Percentiles rank a stretch among this genome's conserved stretches.
phyloP scores from a whole-genome alignment of 64 coral and sea anemone genomes.

The Platygyra sinensis region DNA sequence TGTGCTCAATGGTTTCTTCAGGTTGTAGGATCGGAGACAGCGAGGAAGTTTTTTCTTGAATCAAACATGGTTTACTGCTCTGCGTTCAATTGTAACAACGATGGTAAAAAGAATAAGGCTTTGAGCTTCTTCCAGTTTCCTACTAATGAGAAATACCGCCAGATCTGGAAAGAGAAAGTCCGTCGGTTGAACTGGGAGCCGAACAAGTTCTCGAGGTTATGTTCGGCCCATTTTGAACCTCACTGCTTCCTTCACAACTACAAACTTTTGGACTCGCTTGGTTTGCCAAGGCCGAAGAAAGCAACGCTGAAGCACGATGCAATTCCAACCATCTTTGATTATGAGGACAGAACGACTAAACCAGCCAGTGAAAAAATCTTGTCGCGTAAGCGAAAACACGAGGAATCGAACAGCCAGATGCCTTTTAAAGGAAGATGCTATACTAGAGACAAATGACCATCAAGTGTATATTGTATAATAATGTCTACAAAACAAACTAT shows the following conservation, averaged over 20 bases:
- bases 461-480: too few relatives aligned
- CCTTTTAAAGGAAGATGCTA: neutral
- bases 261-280: constrained; percentile 13
- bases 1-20: neutral
- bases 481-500: too few relatives aligned
- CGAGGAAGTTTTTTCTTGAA: neutral
- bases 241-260: neutral
- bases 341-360: constrained; percentile 16
- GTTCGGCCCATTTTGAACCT: constrained; percentile 15
- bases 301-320: constrained; percentile 9
- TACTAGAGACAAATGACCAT: too few relatives aligned
- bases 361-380: neutral
- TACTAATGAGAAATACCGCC: constrained; percentile 9
- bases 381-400: constrained; percentile 1
- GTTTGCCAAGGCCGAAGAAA: constrained; percentile 2
- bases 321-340: constrained; percentile 32
- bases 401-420: neutral
- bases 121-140: constrained; percentile 26
- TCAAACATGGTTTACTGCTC: constrained; percentile 26
- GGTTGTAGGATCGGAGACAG: neutral
- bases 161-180: constrained; percentile 37
- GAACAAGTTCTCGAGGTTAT: constrained; percentile 20
- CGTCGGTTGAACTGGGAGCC: constrained; percentile 26
- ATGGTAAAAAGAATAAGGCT: neutral
- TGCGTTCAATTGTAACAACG: constrained; percentile 13